Percentiles rank a stretch among this genome's conserved stretches.
Evolutionary conservation across 2,113 vertebrate genomes (phyloP).

Genomic region (Fukomys damarensis): DNA sequence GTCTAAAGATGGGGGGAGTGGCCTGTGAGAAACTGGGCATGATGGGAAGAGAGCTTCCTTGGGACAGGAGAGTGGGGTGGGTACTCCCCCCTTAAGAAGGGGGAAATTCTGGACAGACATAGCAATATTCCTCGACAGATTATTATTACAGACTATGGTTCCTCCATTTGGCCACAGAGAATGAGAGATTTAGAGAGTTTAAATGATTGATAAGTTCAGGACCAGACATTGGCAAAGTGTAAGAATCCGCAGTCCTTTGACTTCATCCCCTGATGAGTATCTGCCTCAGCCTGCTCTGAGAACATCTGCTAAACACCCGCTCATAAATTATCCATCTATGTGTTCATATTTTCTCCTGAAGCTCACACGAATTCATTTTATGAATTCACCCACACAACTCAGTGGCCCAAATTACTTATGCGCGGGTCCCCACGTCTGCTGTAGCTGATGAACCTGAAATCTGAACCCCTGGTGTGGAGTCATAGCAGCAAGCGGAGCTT

Average conservation of each 20-base stretch:
- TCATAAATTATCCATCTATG: background rate
- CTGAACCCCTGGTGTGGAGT: background rate
- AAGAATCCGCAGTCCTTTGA: background rate
- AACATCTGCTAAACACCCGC: constrained; percentile 48
- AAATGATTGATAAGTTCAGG: background rate
- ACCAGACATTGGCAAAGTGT: background rate
- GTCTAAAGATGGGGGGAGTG: background rate
- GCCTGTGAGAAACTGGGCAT: accelerated
- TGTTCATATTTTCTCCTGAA: constrained; percentile 48
- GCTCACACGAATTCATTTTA: constrained; percentile 52
- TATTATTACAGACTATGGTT: background rate
- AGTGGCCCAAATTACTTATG: constrained; percentile 46
- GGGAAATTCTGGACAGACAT: background rate
- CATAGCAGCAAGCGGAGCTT: accelerated
- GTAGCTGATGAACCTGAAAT: background rate
- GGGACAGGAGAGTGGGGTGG: accelerated
- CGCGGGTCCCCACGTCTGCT: background rate
- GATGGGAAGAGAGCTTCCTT: background rate
- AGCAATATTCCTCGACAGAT: background rate
- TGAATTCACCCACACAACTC: constrained; percentile 52
- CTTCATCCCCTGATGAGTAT: background rate
- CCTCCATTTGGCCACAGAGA: background rate
- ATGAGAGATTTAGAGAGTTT: background rate
- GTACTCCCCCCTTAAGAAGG: background rate
- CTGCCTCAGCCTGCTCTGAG: constrained; percentile 7